Base-by-base conservation (phyloP, 2,113 vertebrate genomes). In the Myanophis thanlyinensis region DNA sequence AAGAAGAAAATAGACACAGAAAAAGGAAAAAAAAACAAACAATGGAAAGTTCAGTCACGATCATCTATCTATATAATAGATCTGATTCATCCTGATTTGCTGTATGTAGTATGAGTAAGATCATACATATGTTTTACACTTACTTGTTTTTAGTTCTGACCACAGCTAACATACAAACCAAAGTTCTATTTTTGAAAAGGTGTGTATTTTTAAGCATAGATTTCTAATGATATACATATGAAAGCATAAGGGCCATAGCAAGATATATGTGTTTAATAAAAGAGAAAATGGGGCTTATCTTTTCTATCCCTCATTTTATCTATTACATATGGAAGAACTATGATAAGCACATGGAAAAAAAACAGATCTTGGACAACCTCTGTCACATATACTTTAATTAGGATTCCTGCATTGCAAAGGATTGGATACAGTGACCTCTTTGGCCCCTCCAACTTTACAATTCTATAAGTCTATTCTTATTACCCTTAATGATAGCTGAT, bases 61-160 rank as follows among this genome's bases (percentile, higher is more conserved):
- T 35, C 46, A 49, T 4, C 13, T 47, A 73, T 25, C 23, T 22
- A 52, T 15, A 87, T 96, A 95, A 67, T 52, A 51, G 20, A 40
- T 95, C 88, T 67, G 30, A 85, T 94, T 93, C 94, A 96, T 93
- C 85, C 48, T 86, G 67, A 91, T 11, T 59, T 25, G 13, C 44
- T 89, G 1, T 47, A 46, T 27, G 8, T 59, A 30, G 5, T 9
- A 54, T 47, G 44, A 48, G 18, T 4, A 48, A 10, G 5, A 90
- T 48, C 8, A 4, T 47, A n/a, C 27, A 47, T 40, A 23, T 44
- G 35, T 23, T 88, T 88, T 54, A 18, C 8, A 44, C 7, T 51
- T 62, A 23, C 27, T 67, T 89, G 7, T n/a, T n/a, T 89, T 48
- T 48, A 49, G 52, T 20, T 30, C 13, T 89, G 15, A 22, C 1